phyloP scores from a whole-genome alignment of 2,797 vertebrate species.

The Sebastes taczanowskii region DNA sequence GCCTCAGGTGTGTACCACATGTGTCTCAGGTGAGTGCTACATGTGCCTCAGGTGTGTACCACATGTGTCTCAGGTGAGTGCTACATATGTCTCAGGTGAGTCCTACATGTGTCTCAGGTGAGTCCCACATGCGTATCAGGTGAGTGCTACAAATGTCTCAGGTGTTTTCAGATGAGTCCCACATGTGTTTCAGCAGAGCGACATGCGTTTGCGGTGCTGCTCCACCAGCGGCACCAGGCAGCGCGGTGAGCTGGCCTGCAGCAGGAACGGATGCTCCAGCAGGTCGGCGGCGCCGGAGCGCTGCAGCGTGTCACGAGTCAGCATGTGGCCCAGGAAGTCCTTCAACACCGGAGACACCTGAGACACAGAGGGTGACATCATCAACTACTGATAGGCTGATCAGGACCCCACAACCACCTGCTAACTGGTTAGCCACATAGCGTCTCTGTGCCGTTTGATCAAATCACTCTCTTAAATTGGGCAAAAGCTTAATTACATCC shows the following conservation, averaged over 20 bases:
- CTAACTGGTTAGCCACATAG: background rate
- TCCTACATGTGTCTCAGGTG: no score
- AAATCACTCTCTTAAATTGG: no score
- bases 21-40: accelerated
- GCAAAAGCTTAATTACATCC: no score
- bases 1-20: accelerated
- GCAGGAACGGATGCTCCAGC: constrained; percentile 92
- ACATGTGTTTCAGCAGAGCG: constrained; percentile 82
- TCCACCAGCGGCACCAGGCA: constrained; percentile 93
- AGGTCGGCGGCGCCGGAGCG: constrained; percentile 86
- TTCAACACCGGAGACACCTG: constrained; percentile 90
- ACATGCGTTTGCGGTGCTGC: constrained; percentile 89
- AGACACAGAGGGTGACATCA: constrained; percentile 6
- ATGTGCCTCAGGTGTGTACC: accelerated
- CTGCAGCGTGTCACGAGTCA: constrained; percentile 85
- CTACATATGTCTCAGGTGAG: no score
- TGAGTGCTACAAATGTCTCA: accelerated
- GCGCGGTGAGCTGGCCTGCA: constrained; percentile 87
- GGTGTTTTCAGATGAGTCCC: no score
- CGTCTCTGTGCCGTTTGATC: background rate
- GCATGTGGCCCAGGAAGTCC: constrained; percentile 91
- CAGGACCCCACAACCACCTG: background rate
- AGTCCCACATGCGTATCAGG: accelerated
- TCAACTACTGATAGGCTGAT: background rate
- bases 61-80: accelerated